Conservation (phyloP, 2,888 invertebrate species). For the Andrena trimmerana region DNA sequence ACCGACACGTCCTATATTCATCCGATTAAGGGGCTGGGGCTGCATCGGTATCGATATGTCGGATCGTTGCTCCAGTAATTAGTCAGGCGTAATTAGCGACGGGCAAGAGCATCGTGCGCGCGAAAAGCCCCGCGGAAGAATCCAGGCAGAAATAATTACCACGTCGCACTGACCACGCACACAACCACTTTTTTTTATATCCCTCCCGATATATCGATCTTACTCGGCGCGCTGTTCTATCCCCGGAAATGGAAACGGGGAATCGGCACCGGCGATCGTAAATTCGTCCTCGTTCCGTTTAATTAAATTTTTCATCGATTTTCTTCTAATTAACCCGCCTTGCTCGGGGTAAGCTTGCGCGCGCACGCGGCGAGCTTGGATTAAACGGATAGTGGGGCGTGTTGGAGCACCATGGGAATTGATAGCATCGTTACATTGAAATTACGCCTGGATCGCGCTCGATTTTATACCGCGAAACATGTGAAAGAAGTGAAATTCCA, state of each 20-base stretch:
- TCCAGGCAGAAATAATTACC: constrained; percentile 51
- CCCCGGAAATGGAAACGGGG: not conserved
- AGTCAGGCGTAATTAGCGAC: constrained; percentile 68
- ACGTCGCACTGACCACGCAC: constrained; percentile 15
- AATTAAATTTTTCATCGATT: constrained; percentile 30
- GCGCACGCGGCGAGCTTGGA: not conserved
- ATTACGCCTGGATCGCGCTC: not conserved
- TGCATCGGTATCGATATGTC: constrained; percentile 66
- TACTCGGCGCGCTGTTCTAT: not conserved
- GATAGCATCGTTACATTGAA: constrained; percentile 11
- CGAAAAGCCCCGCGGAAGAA: constrained; percentile 51
- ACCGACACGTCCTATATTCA: constrained; percentile 57
- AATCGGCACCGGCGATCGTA: not conserved
- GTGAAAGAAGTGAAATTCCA: constrained; percentile 1
- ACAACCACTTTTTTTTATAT: constrained; percentile 15
- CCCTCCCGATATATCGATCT: constrained; percentile 18
- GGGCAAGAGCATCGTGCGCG: constrained; percentile 16
- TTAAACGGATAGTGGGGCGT: constrained; percentile 9
- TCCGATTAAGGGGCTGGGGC: constrained; percentile 61
- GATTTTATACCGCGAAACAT: not conserved
- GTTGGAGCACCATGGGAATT: not conserved
- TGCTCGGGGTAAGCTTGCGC: too few relatives aligned
- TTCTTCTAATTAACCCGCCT: constrained; percentile 15
- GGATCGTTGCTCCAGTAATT: constrained; percentile 64
- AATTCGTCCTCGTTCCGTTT: not conserved